Percentiles rank a stretch among this genome's conserved stretches.
phyloP scores from a whole-genome alignment of 1,140 invertebrate species.

The Apis mellifera region DNA sequence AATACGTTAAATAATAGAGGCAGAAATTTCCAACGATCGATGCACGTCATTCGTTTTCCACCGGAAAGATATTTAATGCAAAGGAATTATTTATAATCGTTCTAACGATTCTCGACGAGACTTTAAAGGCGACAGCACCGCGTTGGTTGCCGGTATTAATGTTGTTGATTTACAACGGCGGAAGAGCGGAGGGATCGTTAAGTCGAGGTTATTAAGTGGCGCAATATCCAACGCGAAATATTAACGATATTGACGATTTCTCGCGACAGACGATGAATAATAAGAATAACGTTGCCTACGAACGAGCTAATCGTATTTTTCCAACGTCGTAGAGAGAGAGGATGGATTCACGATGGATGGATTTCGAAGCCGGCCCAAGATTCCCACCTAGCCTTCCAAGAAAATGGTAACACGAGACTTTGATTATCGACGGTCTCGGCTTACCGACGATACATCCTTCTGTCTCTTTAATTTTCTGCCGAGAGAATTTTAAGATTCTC shows the following conservation, averaged over 20 bases:
- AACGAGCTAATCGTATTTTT: slow-evolving; percentile 21
- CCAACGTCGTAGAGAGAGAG: not conserved
- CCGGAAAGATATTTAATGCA: too few species aligned
- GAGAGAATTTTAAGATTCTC: too few species aligned
- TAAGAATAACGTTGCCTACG: slow-evolving; percentile 28
- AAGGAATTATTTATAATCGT: not conserved
- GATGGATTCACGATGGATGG: slow-evolving; percentile 7
- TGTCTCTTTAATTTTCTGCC: too few species aligned
- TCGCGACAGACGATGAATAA: not conserved
- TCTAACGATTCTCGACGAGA: slow-evolving; percentile 15
- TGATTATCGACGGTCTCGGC: too few species aligned
- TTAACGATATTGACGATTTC: slow-evolving; percentile 64
- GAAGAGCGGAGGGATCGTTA: slow-evolving; percentile 41
- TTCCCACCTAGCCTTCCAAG: too few species aligned
- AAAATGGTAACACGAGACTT: too few species aligned
- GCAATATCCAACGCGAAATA: slow-evolving; percentile 35
- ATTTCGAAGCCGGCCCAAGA: too few species aligned
- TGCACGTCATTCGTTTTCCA: too few species aligned
- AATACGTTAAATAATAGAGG: too few species aligned
- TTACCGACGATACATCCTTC: too few species aligned
- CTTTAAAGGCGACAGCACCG: slow-evolving; percentile 32
- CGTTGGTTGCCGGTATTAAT: slow-evolving; percentile 52
- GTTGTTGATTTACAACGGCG: slow-evolving; percentile 59
- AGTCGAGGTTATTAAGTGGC: slow-evolving; percentile 59
- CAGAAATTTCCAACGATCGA: too few species aligned